Base-by-base conservation (phyloP, 2,888 invertebrate species). In the Troilus luridus region DNA sequence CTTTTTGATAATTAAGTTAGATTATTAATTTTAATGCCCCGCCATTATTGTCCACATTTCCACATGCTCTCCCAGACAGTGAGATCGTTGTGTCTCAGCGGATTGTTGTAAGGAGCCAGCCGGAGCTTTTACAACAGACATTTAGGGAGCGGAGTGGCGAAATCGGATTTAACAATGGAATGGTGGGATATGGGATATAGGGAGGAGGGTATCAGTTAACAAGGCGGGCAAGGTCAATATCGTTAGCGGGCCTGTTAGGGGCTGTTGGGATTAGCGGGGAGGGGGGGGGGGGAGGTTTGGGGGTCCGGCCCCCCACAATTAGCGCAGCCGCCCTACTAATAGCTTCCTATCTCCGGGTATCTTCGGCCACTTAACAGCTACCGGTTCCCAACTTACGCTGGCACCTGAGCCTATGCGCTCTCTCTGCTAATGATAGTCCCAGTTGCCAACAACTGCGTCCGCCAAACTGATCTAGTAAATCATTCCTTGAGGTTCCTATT, bases 131-230 rank as follows among this genome's bases (percentile, higher is more conserved):
- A 85, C 21, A 85, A 85, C 56, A 12, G 85, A 54, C 85, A 85
- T 85, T 85, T 58, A 58, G 85, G 41, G 56, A 54, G 56, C 21
- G 8, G 85, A 58, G 56, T 85, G 85, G 56, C 85, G 85, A 85
- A 58, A 85, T 85, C 85, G 85, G 85, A 85, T 85, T 85, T 85
- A 85, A 85, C 85, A 85, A 85, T 85, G 85, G 85, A 85, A 85
- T 56, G 56, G 85, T 85, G 54, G 85, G 85, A 85, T 85, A 85
- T 85, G 85, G 85, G 85, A 85, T 85, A 85, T 85, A 85, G 85
- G 85, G 85, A 85, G 85, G 85, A 58, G 56, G 85, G 85, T 85
- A 85, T 85, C 85, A 85, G 85, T 85, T 85, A 88, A 62, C 88
- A 88, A 88, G 88, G 27, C 27, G 88, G 41, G 88, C 62, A 60